phyloP scores from a whole-genome alignment of 2,113 vertebrate species.

The Salvelinus sp. region DNA sequence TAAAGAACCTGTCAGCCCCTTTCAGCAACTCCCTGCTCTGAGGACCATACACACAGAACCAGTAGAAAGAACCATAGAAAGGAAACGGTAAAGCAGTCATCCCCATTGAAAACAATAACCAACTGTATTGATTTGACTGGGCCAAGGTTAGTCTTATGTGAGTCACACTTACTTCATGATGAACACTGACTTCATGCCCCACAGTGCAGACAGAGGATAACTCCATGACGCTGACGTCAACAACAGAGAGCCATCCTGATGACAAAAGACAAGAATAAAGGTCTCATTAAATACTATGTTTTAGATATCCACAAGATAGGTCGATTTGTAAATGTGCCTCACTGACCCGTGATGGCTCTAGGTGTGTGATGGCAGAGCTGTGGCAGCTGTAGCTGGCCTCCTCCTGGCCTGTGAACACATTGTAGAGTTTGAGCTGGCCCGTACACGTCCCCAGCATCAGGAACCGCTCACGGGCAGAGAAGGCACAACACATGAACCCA shows the following conservation, averaged over 20 bases:
- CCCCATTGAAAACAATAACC: background rate
- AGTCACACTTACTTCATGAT: constrained; percentile 93
- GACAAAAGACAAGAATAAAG: constrained; percentile 32
- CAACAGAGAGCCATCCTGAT: constrained; percentile 92
- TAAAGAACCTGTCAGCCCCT: constrained; percentile 44
- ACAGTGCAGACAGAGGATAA: constrained; percentile 93
- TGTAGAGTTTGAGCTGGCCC: constrained; percentile 95
- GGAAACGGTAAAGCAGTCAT: background rate
- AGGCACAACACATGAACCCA: constrained; percentile 96
- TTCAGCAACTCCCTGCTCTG: constrained; percentile 6
- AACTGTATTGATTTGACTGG: background rate
- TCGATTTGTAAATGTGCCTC: background rate
- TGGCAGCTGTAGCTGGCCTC: constrained; percentile 98
- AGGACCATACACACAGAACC: constrained; percentile 12
- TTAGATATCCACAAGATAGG: background rate
- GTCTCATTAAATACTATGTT: constrained; percentile 4
- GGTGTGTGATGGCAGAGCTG: constrained; percentile 94
- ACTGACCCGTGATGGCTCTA: constrained; percentile 93
- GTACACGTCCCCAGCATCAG: constrained; percentile 97
- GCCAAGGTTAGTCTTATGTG: background rate
- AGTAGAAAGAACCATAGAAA: background rate
- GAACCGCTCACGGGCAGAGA: constrained; percentile 96
- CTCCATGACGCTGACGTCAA: constrained; percentile 96
- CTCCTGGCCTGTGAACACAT: constrained; percentile 96
- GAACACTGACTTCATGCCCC: constrained; percentile 99